Conservation (phyloP, 2,113 vertebrate species). For the Cricetomys ansorgei region DNA sequence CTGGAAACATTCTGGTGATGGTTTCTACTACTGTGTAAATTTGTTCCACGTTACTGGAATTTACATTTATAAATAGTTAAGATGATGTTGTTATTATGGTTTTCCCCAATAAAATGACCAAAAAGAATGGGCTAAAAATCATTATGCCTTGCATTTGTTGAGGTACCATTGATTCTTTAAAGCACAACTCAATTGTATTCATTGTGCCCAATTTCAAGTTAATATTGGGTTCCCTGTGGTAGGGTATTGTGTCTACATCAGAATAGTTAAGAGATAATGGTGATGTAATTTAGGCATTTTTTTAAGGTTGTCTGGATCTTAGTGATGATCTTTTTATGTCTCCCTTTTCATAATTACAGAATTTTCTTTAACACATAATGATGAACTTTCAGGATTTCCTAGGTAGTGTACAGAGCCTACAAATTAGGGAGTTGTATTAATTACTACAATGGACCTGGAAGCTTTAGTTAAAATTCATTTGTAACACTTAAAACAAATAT, state of each 20-base stretch:
- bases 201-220: not conserved
- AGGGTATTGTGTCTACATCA: not conserved
- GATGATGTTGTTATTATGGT: not conserved
- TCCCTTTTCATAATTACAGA: not conserved
- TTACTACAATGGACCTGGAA: conserved; percentile 10
- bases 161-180: not conserved
- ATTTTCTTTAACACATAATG: conserved; percentile 30
- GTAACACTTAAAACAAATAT: not conserved
- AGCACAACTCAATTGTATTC: not conserved
- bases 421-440: conserved; percentile 12
- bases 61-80: not conserved
- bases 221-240: not conserved
- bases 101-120: not conserved
- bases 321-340: not conserved
- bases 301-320: not conserved
- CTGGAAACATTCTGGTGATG: conserved; percentile 6
- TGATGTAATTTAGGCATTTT: not conserved
- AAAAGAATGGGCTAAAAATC: not conserved
- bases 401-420: not conserved
- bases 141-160: not conserved
- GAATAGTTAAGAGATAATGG: not conserved
- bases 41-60: not conserved
- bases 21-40: not conserved
- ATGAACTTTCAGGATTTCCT: conserved; percentile 25
- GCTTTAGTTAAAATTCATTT: not conserved